Evolutionary conservation across 1,140 invertebrate species (phyloP), one percentile per base, ranked within the genome.

Genomic region (Cecropterus lyciades): DNA sequence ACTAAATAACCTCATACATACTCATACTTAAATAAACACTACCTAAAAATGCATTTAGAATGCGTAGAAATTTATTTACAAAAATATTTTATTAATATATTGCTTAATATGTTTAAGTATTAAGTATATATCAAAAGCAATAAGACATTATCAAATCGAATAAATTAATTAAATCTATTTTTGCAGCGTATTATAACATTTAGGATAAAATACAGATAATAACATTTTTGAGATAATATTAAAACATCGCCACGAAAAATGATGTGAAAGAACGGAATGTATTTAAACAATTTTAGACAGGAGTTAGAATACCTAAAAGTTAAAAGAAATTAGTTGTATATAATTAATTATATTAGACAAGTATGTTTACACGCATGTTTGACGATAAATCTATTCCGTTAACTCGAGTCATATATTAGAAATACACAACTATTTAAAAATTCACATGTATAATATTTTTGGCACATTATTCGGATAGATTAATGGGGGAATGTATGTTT

Each of bases 61-160:
- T 62, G 59, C 59, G 33, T 62, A 51, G 59, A 62, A 51, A 62
- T 62, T 37, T 63, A 63, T 42, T 63, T 63, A 63, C 59, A 63
- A 63, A 63, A 63, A 63, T 62, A 62, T 49, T 62, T 62, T 49
- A 40, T 49, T 37, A 37, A 49, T 62, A 49, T 62, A 62, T 49
- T 62, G 57, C 45, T 49, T 48, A 60, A 40, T 46, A 49, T 13
- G 30, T 40, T n/a, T 37, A 37, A 5, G 5, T 53, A 9, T 51
- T 24, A 52, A 52, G n/a, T 33, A 24, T 30, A 30, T 13, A 14
- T 30, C n/a, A 14, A 52, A 52, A 52, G 27, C 49, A 52, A 52
- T 33, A 9, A 5, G 27, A 52, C 11, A 13, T 43, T 43, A 43
- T 14, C 40, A 43, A 43, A 14, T 14, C n/a, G 9, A 37, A 37